Evolutionary conservation across 2,888 invertebrate species (phyloP).

Genomic region (Cheilosia impressa): DNA sequence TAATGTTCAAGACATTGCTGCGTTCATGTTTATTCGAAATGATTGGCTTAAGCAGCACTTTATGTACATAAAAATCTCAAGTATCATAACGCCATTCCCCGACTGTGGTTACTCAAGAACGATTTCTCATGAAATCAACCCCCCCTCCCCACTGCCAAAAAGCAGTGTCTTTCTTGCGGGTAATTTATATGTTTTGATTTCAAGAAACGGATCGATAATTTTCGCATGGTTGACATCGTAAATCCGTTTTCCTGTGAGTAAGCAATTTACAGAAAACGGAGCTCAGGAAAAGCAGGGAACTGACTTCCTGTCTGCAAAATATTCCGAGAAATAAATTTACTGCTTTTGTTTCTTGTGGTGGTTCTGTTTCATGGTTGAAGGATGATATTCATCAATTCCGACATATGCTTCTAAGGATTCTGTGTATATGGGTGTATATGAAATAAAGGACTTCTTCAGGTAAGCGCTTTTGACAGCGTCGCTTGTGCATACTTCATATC

Average conservation of each 20-base stretch:
- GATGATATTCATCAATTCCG: constrained; percentile 64
- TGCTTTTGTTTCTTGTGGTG: constrained; percentile 46
- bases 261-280: constrained; percentile 15
- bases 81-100: not conserved
- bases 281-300: constrained; percentile 24
- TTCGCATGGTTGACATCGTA: constrained; percentile 53
- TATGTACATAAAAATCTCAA: constrained; percentile 7
- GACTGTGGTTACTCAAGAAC: constrained; percentile 21
- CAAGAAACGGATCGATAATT: constrained; percentile 42
- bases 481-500: constrained; percentile 53
- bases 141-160: not conserved
- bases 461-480: constrained; percentile 65
- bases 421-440: constrained; percentile 3
- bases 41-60: constrained; percentile 44
- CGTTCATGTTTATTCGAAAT: constrained; percentile 22
- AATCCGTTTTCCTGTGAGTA: constrained; percentile 42
- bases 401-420: constrained; percentile 28
- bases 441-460: constrained; percentile 49
- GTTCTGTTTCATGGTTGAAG: constrained; percentile 53
- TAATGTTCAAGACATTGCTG: no score
- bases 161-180: not conserved
- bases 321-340: constrained; percentile 31
- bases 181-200: constrained; percentile 69
- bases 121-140: constrained; percentile 27
- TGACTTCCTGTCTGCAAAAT: not conserved